Conservation (phyloP, 2,888 invertebrate genomes). For the Tinea trinotella region DNA sequence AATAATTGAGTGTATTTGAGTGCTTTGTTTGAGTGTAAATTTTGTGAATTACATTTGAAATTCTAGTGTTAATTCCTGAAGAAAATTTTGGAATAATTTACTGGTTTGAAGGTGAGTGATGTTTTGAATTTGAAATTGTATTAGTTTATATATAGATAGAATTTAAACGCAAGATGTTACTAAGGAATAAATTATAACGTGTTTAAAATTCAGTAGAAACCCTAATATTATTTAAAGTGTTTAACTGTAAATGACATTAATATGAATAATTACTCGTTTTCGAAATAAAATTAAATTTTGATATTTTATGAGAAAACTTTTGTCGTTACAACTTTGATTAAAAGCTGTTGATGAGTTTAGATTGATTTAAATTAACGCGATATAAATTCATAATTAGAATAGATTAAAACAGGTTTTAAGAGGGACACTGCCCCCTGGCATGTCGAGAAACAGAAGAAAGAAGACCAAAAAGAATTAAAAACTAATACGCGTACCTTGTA, state of each 20-base stretch:
- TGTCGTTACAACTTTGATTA: too few species aligned
- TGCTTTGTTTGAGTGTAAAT: constrained; percentile 38
- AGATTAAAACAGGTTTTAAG: too few species aligned
- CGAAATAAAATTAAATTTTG: background rate
- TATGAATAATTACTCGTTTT: background rate
- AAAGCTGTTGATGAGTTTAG: too few species aligned
- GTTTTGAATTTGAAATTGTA: constrained; percentile 2
- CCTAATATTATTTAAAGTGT: background rate
- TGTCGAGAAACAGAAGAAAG: too few species aligned
- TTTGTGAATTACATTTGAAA: constrained; percentile 36
- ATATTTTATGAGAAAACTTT: background rate
- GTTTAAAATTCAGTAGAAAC: background rate
- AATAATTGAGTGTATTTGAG: background rate
- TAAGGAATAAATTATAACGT: background rate
- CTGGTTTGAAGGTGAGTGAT: background rate
- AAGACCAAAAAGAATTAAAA: too few species aligned
- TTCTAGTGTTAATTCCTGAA: background rate
- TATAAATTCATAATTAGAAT: too few species aligned
- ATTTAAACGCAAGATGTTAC: background rate
- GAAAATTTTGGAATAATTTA: background rate
- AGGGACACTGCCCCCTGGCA: too few species aligned
- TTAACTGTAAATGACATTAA: background rate
- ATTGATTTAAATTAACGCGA: too few species aligned
- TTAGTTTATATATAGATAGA: background rate
- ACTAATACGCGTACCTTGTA: too few species aligned